phyloP scores from a whole-genome alignment of 2,797 vertebrate genomes.

The Leptoclinus maculatus region DNA sequence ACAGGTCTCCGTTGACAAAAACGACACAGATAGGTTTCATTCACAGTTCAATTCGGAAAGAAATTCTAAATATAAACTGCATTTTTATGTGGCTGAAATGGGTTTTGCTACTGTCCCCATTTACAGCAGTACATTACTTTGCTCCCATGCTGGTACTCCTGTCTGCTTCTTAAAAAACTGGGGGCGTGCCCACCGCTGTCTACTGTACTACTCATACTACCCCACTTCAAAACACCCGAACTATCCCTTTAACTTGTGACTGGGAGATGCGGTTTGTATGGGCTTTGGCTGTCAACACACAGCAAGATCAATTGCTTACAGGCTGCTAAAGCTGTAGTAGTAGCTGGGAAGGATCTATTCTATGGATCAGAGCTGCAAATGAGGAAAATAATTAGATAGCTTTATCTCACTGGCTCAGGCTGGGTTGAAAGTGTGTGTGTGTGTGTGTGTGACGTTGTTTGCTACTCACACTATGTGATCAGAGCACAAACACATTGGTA shows the following conservation, averaged over 20 bases:
- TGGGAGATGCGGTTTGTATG: conserved; percentile 44
- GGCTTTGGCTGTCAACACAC: conserved; percentile 50
- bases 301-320: conserved; percentile 65
- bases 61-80: no score
- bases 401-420: conserved; percentile 79
- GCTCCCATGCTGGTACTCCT: no score
- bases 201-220: neutral
- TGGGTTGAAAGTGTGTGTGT: conserved; percentile 40
- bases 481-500: conserved; percentile 55
- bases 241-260: conserved; percentile 26
- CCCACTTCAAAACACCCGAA: neutral
- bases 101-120: no score
- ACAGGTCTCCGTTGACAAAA: neutral
- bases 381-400: conserved; percentile 84
- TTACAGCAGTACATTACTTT: neutral
- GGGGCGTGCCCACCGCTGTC: no score
- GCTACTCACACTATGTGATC: conserved; percentile 51
- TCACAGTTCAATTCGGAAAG: no score
- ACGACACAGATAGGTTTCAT: neutral
- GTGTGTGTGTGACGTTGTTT: conserved; percentile 28
- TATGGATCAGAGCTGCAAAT: conserved; percentile 82
- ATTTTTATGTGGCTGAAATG: no score
- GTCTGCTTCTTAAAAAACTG: neutral
- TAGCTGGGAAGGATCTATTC: conserved; percentile 73
- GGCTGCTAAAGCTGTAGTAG: conserved; percentile 52